Conservation (phyloP, 2,113 vertebrate species). For the Cyanoliseus patagonus region DNA sequence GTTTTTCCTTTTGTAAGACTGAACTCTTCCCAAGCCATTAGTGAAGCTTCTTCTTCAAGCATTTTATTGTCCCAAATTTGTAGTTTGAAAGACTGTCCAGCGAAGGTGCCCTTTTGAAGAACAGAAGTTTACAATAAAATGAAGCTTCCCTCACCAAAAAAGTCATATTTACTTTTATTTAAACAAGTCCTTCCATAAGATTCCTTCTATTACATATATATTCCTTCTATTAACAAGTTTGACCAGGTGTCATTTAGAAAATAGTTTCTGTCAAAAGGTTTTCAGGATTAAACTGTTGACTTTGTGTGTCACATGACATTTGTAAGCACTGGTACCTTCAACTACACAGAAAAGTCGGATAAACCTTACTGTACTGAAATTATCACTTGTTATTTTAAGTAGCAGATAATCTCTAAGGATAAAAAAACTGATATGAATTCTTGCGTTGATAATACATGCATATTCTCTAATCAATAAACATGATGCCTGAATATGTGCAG, state of each 20-base stretch:
- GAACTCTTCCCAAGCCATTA: background rate
- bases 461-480: background rate
- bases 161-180: background rate
- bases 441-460: background rate
- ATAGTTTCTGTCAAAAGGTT: background rate
- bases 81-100: background rate
- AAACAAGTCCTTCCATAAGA: background rate
- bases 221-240: background rate
- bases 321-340: background rate
- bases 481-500: background rate
- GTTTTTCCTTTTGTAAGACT: background rate
- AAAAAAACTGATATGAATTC: background rate
- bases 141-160: background rate
- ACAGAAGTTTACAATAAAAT: background rate
- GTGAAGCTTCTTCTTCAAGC: background rate
- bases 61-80: background rate
- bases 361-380: background rate
- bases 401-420: background rate
- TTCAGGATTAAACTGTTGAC: background rate
- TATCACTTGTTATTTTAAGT: background rate
- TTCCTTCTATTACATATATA: background rate
- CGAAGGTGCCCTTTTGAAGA: background rate
- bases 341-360: background rate
- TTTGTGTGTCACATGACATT: background rate
- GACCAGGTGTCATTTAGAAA: background rate